These are phyloP conservation scores for Pedetes capensis DNA, from an alignment of 2,113 vertebrate genomes.

Conservation along the genomic window DNA sequence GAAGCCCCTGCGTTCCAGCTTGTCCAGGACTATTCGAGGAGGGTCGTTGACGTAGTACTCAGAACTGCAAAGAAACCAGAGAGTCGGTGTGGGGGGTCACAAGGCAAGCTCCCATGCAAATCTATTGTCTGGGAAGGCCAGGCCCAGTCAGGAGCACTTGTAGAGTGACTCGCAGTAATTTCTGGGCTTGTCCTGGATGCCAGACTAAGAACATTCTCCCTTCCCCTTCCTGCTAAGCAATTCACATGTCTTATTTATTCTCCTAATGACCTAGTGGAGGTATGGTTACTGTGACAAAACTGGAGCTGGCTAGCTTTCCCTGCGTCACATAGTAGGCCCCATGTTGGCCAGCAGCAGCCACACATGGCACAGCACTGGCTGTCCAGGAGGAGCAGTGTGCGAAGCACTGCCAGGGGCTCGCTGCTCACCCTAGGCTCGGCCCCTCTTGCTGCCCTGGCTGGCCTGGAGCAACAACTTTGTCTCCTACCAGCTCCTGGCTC, in stretches of 20 bases:
- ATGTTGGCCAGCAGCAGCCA: background rate
- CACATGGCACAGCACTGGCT: background rate
- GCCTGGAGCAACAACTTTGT: background rate
- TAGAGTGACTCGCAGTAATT: background rate
- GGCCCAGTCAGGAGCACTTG: background rate
- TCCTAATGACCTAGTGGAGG: background rate
- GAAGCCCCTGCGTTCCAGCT: constrained; percentile 93
- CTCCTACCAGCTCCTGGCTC: background rate
- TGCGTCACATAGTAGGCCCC: background rate
- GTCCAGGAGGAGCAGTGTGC: background rate
- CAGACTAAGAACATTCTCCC: too few species aligned
- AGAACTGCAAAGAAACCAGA: constrained; percentile 81
- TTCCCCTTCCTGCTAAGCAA: too few species aligned
- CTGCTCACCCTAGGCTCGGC: background rate
- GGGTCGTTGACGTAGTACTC: constrained; percentile 95
- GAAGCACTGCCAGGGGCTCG: background rate
- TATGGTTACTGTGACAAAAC: background rate
- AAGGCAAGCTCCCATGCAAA: rapidly evolving
- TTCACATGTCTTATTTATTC: background rate
- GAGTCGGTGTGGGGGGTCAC: background rate
- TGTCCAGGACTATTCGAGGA: constrained; percentile 93
- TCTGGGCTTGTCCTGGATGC: background rate
- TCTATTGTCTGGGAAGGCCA: background rate
- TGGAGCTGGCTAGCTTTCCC: background rate
- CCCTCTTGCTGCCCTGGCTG: background rate